Conservation (phyloP, 2,113 vertebrate genomes). For the Hassar affinis region DNA sequence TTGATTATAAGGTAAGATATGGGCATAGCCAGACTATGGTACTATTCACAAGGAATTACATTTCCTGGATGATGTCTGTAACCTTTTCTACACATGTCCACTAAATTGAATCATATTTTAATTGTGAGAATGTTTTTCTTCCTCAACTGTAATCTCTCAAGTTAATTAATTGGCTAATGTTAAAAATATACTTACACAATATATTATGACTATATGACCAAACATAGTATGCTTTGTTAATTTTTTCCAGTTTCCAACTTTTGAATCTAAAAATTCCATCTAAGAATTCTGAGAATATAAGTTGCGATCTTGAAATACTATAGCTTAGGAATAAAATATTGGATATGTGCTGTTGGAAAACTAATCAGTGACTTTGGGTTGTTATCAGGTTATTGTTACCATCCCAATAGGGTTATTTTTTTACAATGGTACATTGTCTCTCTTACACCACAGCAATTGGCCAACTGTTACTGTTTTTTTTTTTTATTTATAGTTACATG, state of each 20-base stretch:
- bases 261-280: too few relatives aligned
- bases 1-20: not conserved
- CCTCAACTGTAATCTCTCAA: not conserved
- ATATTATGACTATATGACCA: too few relatives aligned
- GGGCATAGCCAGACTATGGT: not conserved
- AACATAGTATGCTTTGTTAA: too few relatives aligned
- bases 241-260: too few relatives aligned
- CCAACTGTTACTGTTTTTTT: not conserved
- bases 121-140: not conserved
- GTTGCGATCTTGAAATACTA: too few relatives aligned
- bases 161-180: not conserved
- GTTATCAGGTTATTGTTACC: not conserved
- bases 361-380: not conserved
- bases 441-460: too few relatives aligned
- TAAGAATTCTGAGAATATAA: too few relatives aligned
- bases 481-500: not conserved
- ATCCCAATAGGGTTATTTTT: not conserved
- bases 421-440: not conserved
- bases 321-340: not conserved
- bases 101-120: not conserved
- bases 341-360: not conserved
- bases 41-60: not conserved
- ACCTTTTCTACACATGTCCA: not conserved
- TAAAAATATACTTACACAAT: too few relatives aligned
- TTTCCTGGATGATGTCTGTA: not conserved